Conservation (phyloP, 2,797 vertebrate genomes). For the Protonibea diacanthus region DNA sequence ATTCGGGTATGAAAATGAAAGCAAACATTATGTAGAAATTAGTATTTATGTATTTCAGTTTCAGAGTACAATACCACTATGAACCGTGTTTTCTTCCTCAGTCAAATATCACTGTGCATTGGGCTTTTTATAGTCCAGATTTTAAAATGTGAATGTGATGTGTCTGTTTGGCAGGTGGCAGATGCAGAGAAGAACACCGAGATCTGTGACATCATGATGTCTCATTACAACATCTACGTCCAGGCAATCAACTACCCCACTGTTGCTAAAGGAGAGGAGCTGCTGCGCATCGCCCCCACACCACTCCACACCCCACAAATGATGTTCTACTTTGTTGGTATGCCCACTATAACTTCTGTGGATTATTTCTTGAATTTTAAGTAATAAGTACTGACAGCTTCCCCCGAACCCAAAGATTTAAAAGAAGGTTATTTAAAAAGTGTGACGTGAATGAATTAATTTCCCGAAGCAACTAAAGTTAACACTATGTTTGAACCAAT, state of each 20-base stretch:
- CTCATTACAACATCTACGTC: constrained; percentile 91
- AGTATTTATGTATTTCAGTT: too few relatives aligned
- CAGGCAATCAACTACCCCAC: constrained; percentile 96
- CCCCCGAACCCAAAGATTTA: too few relatives aligned
- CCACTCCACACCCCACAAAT: constrained; percentile 95
- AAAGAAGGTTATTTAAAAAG: too few relatives aligned
- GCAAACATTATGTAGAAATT: background rate
- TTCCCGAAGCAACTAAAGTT: too few relatives aligned
- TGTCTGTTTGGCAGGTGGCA: constrained; percentile 84
- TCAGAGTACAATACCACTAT: too few relatives aligned
- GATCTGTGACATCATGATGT: constrained; percentile 93
- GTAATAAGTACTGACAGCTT: background rate
- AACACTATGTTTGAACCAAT: too few relatives aligned
- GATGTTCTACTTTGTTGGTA: constrained; percentile 94
- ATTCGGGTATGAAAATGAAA: constrained; percentile 82
- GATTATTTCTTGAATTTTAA: background rate
- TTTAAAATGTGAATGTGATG: background rate
- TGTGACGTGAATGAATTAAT: too few relatives aligned
- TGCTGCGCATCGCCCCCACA: constrained; percentile 92
- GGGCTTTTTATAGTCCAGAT: background rate
- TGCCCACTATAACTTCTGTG: constrained; percentile 36
- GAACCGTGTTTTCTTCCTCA: too few relatives aligned
- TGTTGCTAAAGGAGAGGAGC: constrained; percentile 91
- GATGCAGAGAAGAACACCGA: constrained; percentile 93
- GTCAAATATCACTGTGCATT: too few relatives aligned